Evolutionary conservation across 2,797 vertebrate genomes (phyloP).

Genomic region (Oreortyx pictus): DNA sequence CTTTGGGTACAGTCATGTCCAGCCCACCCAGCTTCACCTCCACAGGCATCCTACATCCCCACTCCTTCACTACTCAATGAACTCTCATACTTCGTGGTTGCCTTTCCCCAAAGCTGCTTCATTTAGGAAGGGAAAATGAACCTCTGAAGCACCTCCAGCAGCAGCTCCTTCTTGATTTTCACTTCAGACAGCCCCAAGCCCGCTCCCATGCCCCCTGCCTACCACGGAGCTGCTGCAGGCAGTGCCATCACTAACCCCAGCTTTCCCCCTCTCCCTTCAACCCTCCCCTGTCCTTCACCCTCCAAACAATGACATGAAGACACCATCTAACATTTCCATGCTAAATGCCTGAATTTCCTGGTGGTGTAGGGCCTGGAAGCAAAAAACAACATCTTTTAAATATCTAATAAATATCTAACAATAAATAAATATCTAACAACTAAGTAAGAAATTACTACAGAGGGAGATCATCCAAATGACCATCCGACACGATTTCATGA

Average conservation of each 20-base stretch:
- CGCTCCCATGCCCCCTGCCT: background rate
- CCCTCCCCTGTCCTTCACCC: background rate
- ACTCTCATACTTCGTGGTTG: background rate
- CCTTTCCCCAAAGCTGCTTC: background rate
- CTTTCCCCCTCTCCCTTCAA: background rate
- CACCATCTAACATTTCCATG: background rate
- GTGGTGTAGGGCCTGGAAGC: background rate
- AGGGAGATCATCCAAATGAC: background rate
- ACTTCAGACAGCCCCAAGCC: background rate
- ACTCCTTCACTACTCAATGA: fast-evolving
- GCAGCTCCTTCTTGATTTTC: background rate
- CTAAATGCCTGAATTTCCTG: background rate
- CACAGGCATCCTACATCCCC: background rate
- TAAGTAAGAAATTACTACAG: background rate
- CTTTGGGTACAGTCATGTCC: background rate
- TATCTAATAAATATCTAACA: background rate
- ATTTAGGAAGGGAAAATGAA: background rate
- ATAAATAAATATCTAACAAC: background rate
- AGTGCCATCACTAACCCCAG: background rate
- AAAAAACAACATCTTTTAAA: background rate
- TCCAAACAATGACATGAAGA: background rate
- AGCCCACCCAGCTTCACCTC: fast-evolving
- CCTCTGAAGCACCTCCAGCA: background rate
- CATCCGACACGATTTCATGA: background rate
- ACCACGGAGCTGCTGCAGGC: background rate